These are phyloP conservation scores for Candidula unifasciata DNA, from an alignment of 2,888 invertebrate species.

Conservation along the genomic window DNA sequence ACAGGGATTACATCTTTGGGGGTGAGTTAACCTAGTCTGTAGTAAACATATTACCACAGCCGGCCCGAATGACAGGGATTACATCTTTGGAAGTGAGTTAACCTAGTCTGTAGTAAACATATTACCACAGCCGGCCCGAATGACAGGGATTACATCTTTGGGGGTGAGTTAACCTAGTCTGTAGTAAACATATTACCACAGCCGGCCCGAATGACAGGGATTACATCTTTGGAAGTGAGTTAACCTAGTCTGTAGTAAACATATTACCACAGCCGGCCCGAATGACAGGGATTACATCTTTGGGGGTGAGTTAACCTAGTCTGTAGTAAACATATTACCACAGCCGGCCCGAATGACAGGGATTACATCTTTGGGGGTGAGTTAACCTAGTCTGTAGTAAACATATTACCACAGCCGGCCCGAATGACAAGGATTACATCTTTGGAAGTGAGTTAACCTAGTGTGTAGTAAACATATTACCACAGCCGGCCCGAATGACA, in stretches of 20 bases:
- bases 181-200: neutral
- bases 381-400: no score
- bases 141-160: conserved; percentile 42
- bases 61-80: conserved; percentile 39
- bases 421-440: conserved; percentile 37
- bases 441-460: conserved; percentile 46
- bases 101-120: no score
- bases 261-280: conserved; percentile 1
- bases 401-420: conserved; percentile 1
- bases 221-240: conserved; percentile 42
- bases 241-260: no score
- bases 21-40: no score
- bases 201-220: conserved; percentile 42
- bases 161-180: no score
- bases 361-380: conserved; percentile 44
- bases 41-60: neutral
- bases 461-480: no score
- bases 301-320: no score
- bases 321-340: no score
- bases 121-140: conserved; percentile 22
- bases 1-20: conserved; percentile 42
- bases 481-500: conserved; percentile 32
- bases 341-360: conserved; percentile 37
- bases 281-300: conserved; percentile 43
- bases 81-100: conserved; percentile 43